Conservation (phyloP, 2,888 invertebrate genomes). For the Harpalus rubripes region DNA sequence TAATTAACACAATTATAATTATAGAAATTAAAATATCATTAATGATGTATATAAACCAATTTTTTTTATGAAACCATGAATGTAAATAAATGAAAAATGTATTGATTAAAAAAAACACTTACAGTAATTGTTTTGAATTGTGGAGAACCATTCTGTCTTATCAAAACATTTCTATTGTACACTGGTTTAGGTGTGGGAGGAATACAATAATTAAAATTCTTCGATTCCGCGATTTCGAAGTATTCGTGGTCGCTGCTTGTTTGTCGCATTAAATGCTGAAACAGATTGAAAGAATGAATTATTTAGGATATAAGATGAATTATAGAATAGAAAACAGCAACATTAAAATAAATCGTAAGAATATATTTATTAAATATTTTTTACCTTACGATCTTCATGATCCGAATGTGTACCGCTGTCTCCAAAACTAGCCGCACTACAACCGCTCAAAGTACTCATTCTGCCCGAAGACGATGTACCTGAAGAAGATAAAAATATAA, state of each 20-base stretch:
- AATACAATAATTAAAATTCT: conserved; percentile 77
- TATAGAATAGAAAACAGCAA: too few relatives aligned
- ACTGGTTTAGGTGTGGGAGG: conserved; percentile 80
- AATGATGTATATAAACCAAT: too few relatives aligned
- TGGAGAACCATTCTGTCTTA: conserved; percentile 69
- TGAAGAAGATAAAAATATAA: conserved; percentile 70
- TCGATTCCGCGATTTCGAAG: conserved; percentile 73
- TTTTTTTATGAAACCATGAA: too few relatives aligned
- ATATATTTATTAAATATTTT: conserved; percentile 45
- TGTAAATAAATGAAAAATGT: background rate
- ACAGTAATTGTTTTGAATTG: conserved; percentile 76
- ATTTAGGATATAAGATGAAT: background rate
- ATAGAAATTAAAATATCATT: too few relatives aligned
- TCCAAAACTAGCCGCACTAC: conserved; percentile 88
- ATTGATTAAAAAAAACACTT: conserved; percentile 61
- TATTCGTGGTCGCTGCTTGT: conserved; percentile 73
- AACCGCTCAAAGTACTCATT: conserved; percentile 86
- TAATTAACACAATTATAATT: background rate
- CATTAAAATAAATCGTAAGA: too few relatives aligned
- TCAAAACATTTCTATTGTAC: conserved; percentile 68
- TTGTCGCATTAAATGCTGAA: conserved; percentile 72
- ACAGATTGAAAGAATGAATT: conserved; percentile 55
- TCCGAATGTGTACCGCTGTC: conserved; percentile 93
- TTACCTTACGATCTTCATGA: conserved; percentile 85
- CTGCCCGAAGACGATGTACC: conserved; percentile 89